These are phyloP conservation scores for Actinernus sp. DNA, from an alignment of 92 coral and sea anemone species.

Conservation along the genomic window DNA sequence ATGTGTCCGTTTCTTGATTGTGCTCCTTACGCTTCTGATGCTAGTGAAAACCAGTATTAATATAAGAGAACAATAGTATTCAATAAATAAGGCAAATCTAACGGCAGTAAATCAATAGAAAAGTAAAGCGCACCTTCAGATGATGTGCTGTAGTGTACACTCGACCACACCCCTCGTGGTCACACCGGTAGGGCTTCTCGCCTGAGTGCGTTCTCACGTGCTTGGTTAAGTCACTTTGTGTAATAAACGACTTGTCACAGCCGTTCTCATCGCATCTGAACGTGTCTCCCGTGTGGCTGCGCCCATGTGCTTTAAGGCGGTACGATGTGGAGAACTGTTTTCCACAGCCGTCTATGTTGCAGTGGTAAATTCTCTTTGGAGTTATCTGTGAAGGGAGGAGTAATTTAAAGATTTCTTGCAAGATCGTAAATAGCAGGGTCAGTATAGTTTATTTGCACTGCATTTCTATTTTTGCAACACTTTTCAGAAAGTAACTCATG, in stretches of 20 bases:
- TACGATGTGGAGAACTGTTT: slow-evolving; percentile 98
- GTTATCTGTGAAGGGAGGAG: slow-evolving; percentile 33
- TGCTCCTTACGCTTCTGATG: too few relatives aligned
- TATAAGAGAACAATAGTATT: too few relatives aligned
- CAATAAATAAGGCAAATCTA: too few relatives aligned
- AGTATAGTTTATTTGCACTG: too few relatives aligned
- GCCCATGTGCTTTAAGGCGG: slow-evolving; percentile 95
- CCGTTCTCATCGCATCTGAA: slow-evolving; percentile 92
- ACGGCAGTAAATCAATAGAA: too few relatives aligned
- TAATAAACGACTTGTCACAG: slow-evolving; percentile 93
- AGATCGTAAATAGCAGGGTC: background rate
- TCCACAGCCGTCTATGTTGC: slow-evolving; percentile 94
- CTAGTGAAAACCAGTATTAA: too few relatives aligned
- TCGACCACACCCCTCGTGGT: slow-evolving; percentile 92
- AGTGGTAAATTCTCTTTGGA: slow-evolving; percentile 93
- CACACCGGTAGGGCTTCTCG: slow-evolving; percentile 91
- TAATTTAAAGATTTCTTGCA: too few relatives aligned
- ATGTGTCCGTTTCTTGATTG: too few relatives aligned
- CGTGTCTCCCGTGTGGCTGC: slow-evolving; percentile 99
- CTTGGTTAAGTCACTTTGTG: slow-evolving; percentile 98
- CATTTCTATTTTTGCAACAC: background rate
- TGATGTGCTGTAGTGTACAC: slow-evolving; percentile 99
- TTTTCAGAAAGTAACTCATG: too few relatives aligned
- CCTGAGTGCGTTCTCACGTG: slow-evolving; percentile 98
- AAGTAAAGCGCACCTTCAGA: slow-evolving; percentile 90